Evolutionary conservation across 2,888 invertebrate genomes (phyloP).

Genomic region (Oscheius myriophilus): DNA sequence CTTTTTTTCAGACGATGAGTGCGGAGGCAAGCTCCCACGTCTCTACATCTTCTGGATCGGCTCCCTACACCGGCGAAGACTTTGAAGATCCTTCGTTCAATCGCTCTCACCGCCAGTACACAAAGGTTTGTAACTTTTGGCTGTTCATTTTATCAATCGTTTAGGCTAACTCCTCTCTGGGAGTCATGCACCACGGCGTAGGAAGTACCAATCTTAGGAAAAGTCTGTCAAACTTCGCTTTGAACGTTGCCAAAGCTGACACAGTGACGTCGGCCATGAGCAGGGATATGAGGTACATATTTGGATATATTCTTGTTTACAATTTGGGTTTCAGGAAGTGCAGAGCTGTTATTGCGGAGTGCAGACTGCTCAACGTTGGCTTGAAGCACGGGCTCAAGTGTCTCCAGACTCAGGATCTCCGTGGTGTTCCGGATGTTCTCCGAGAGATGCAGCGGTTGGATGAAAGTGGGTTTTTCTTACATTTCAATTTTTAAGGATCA

Average conservation of each 20-base stretch:
- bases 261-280: slow-evolving; percentile 50
- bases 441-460: slow-evolving; percentile 31
- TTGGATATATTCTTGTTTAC: slow-evolving; percentile 8
- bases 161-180: slow-evolving; percentile 39
- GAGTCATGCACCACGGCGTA: not conserved
- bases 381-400: slow-evolving; percentile 36
- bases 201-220: slow-evolving; percentile 37
- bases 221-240: slow-evolving; percentile 47
- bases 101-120: slow-evolving; percentile 34
- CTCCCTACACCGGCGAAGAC: slow-evolving; percentile 52
- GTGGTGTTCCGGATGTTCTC: slow-evolving; percentile 37
- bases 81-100: slow-evolving; percentile 35
- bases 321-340: slow-evolving; percentile 3
- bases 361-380: slow-evolving; percentile 14
- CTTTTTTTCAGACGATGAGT: slow-evolving; percentile 35
- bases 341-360: slow-evolving; percentile 16
- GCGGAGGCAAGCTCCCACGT: slow-evolving; percentile 50
- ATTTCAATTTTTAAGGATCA: too few relatives aligned
- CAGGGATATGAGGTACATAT: slow-evolving; percentile 36
- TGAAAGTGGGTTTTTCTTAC: slow-evolving; percentile 1
- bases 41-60: slow-evolving; percentile 58
- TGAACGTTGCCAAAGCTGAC: slow-evolving; percentile 39
- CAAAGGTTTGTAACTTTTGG: slow-evolving; percentile 26
- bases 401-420: slow-evolving; percentile 36
- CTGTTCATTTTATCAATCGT: not conserved